Conservation (phyloP, 1,140 invertebrate genomes). For the Heliothis subflexa region DNA sequence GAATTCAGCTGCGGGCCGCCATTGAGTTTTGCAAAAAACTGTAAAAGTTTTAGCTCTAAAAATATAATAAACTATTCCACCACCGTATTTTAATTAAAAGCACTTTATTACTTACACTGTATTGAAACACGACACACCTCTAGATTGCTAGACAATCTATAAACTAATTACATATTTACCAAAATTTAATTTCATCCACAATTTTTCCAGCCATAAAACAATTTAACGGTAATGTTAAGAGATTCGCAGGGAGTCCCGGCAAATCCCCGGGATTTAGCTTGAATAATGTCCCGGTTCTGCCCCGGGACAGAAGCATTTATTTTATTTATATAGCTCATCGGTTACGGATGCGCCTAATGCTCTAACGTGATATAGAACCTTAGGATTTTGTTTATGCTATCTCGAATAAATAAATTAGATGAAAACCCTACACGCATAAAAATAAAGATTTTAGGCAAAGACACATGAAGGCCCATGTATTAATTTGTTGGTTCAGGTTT, state of each 20-base stretch:
- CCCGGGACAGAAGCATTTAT: slow-evolving; percentile 26
- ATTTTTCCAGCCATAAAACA: slow-evolving; percentile 34
- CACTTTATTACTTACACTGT: no score
- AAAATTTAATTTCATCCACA: slow-evolving; percentile 31
- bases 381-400: not conserved
- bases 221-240: slow-evolving; percentile 46
- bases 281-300: slow-evolving; percentile 36
- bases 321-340: slow-evolving; percentile 44
- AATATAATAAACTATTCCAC: no score
- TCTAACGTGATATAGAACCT: slow-evolving; percentile 1
- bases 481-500: no score
- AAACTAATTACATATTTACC: not conserved
- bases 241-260: slow-evolving; percentile 39
- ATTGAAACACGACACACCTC: no score
- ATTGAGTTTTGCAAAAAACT: no score
- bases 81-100: no score
- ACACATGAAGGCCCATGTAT: no score
- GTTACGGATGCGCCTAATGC: slow-evolving; percentile 21
- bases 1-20: no score
- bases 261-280: slow-evolving; percentile 39
- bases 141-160: not conserved
- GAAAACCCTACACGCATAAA: not conserved
- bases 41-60: no score
- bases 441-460: not conserved
- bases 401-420: not conserved